A percentile compares a stretch with the other conserved stretches of the same genome.
Conservation (phyloP, 2,888 invertebrate genomes). For the Melanotus villosus region DNA sequence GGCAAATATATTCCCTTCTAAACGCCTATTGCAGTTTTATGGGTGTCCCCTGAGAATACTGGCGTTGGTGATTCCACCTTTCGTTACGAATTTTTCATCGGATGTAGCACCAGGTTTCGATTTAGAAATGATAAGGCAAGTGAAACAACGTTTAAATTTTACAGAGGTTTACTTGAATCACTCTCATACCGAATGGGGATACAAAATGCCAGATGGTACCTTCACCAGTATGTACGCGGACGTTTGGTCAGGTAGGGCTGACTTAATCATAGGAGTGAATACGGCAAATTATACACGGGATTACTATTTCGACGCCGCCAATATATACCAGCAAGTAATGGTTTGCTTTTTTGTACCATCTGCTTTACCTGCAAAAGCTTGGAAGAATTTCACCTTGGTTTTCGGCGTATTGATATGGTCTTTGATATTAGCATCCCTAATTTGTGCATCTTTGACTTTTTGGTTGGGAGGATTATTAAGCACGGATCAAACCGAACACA, state of each 20-base stretch:
- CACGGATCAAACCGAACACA: not conserved
- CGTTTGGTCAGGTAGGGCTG: slow-evolving; percentile 61
- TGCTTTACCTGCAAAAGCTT: slow-evolving; percentile 69
- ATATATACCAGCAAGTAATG: slow-evolving; percentile 71
- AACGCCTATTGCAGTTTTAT: not conserved
- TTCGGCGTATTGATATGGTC: slow-evolving; percentile 71
- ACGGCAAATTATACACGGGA: slow-evolving; percentile 74
- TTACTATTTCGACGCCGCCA: slow-evolving; percentile 72
- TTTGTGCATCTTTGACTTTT: not conserved
- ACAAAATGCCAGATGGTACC: slow-evolving; percentile 61
- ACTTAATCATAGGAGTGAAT: slow-evolving; percentile 73
- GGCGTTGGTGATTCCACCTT: slow-evolving; percentile 45
- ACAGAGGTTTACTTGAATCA: slow-evolving; percentile 40
- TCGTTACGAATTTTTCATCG: slow-evolving; percentile 45
- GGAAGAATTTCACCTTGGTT: slow-evolving; percentile 70
- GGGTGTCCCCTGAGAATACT: slow-evolving; percentile 47
- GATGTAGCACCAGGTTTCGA: slow-evolving; percentile 50
- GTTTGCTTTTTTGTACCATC: slow-evolving; percentile 73
- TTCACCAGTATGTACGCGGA: slow-evolving; percentile 67
- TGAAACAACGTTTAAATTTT: slow-evolving; percentile 47
- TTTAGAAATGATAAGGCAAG: slow-evolving; percentile 46
- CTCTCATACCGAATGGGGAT: slow-evolving; percentile 13
- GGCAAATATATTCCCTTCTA: no score
- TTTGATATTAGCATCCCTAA: slow-evolving; percentile 62
- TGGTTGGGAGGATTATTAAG: not conserved